These are phyloP conservation scores for Archaeoteleia sp. DNA, from an alignment of 2,888 invertebrate species.

Conservation along the genomic window DNA sequence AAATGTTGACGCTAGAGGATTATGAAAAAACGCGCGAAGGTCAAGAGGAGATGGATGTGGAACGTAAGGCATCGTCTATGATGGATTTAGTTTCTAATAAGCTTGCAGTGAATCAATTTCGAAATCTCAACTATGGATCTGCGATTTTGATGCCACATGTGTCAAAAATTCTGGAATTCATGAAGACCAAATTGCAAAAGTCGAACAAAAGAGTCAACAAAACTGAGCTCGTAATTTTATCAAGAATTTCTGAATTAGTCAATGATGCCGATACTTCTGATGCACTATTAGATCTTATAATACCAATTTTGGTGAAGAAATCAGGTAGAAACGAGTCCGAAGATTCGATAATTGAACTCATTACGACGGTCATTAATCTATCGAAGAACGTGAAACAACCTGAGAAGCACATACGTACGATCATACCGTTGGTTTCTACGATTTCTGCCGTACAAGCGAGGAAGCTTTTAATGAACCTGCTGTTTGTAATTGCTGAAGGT, in stretches of 20 bases:
- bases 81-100: conserved; percentile 57
- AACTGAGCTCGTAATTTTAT: conserved; percentile 84
- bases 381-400: conserved; percentile 81
- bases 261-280: conserved; percentile 82
- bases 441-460: conserved; percentile 81
- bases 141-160: conserved; percentile 85
- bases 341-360: conserved; percentile 82
- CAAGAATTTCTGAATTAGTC: conserved; percentile 85
- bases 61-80: conserved; percentile 56
- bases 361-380: conserved; percentile 86
- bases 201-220: conserved; percentile 80
- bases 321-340: conserved; percentile 79
- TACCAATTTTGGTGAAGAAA: conserved; percentile 84
- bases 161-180: conserved; percentile 81
- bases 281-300: conserved; percentile 80
- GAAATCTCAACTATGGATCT: conserved; percentile 82
- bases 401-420: conserved; percentile 80
- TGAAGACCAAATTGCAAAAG: conserved; percentile 81
- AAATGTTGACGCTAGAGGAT: conserved; percentile 81
- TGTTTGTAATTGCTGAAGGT: conserved; percentile 79
- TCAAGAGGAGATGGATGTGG: conserved; percentile 64
- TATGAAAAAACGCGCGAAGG: conserved; percentile 77
- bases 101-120: conserved; percentile 51
- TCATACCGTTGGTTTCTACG: conserved; percentile 84
- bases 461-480: conserved; percentile 81